Percentiles rank a stretch among this genome's conserved stretches.
These are phyloP conservation scores for Reinhardtius hippoglossoides DNA, from an alignment of 2,113 vertebrate genomes.

Conservation along the genomic window DNA sequence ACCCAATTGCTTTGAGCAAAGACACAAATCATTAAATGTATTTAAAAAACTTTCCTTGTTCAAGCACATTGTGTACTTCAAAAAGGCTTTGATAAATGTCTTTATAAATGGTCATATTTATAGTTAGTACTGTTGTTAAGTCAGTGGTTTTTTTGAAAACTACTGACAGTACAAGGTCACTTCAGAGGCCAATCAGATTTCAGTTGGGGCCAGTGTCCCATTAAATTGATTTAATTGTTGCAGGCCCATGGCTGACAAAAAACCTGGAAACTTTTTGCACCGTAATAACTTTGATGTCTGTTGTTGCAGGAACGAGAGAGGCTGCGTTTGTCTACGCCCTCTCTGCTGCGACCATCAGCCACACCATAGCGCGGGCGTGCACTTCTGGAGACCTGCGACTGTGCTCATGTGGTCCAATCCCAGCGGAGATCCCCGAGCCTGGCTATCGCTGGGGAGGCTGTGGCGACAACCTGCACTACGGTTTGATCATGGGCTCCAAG, in stretches of 20 bases:
- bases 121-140: no score
- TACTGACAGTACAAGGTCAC: no score
- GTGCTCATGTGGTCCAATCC: constrained; percentile 95
- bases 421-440: constrained; percentile 92
- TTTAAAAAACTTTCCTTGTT: no score
- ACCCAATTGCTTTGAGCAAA: no score
- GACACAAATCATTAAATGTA: no score
- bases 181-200: neutral
- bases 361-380: constrained; percentile 96
- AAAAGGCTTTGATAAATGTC: no score
- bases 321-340: constrained; percentile 96
- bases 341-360: constrained; percentile 95
- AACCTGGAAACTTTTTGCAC: neutral
- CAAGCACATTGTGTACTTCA: no score
- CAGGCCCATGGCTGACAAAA: neutral
- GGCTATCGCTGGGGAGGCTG: constrained; percentile 99
- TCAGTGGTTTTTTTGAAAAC: no score
- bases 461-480: constrained; percentile 97
- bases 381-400: constrained; percentile 93
- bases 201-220: no score
- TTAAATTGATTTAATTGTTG: neutral
- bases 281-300: neutral
- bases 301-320: constrained; percentile 91
- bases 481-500: constrained; percentile 97
- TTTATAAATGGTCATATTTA: no score